Percentiles rank a stretch among this genome's conserved stretches.
These are phyloP conservation scores for Dryas iulia DNA, from an alignment of 1,140 invertebrate species.

Conservation along the genomic window DNA sequence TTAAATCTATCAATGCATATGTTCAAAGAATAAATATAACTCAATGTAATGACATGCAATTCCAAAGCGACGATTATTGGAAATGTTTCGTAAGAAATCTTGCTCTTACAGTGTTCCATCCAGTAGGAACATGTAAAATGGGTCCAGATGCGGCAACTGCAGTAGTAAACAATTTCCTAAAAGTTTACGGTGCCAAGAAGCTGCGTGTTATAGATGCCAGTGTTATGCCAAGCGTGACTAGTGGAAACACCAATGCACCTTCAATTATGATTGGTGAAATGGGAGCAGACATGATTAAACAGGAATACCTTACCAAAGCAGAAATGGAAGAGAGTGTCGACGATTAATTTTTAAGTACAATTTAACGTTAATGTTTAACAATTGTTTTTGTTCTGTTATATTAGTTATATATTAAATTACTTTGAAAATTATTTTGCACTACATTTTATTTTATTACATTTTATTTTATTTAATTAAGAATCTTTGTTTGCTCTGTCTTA, in stretches of 20 bases:
- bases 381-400: no score
- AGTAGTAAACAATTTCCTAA: conserved; percentile 84
- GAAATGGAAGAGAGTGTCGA: background rate
- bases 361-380: no score
- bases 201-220: conserved; percentile 88
- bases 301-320: conserved; percentile 56
- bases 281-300: conserved; percentile 86
- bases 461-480: no score
- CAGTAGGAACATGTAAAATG: conserved; percentile 89
- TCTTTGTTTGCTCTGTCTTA: no score
- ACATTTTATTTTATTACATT: no score
- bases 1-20: conserved; percentile 62
- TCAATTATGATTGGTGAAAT: conserved; percentile 90
- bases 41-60: conserved; percentile 66
- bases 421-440: no score
- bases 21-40: conserved; percentile 69
- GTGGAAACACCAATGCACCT: conserved; percentile 88
- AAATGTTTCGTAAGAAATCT: conserved; percentile 80
- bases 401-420: no score
- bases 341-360: no score
- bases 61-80: conserved; percentile 83
- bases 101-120: conserved; percentile 81
- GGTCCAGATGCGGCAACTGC: conserved; percentile 81
- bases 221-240: conserved; percentile 86
- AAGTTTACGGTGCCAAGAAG: conserved; percentile 83